Base-by-base conservation (phyloP, 1,140 invertebrate genomes). In the Lepidotrigona ventralis region DNA sequence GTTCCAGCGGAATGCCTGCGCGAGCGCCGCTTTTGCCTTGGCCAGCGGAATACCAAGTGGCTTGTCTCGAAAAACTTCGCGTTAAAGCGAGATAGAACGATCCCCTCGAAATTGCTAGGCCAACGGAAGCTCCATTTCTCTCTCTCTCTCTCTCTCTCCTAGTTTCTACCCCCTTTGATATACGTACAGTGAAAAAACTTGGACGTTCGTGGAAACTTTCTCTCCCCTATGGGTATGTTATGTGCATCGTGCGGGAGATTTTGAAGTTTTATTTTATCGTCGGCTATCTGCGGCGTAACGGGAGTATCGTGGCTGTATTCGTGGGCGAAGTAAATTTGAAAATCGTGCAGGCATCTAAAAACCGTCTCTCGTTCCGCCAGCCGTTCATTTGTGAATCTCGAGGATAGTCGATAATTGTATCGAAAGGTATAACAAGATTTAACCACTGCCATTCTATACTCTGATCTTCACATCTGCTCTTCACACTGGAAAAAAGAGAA, bases 1-100 rank as follows among this genome's bases (percentile, higher is more conserved):
- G 87, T 88, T 88, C 79, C 76, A 60, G 54, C 75, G 89, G 77
- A 90, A 91, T 91, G 88, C 90, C 88, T 90, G 80, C 85, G 88
- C 88, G 89, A 90, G 79, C 85, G 66, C 60, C 78, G 79, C 78
- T 85, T 77, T 75, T 72, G 60, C 71, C 26, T 21, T 51, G 56
- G 46, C 84, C 74, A 51, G 46, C 84, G 69, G 90, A 91, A 90
- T 90, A 90, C 82, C 84, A 86, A 90, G 60, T 76, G 69, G 51
- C 33, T 58, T 21, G 58, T 56, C 68, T 33, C 66, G 66, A 69
- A 12, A 23, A 71, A 29, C 39, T 23, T 46, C 15, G 69, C 15
- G 69, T 71, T 71, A 71, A 69, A 69, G 66, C 33, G 66, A 33
- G 66, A 69, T 69, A 21, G 66, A 69, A 69, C 66, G 21, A 39